A percentile compares a stretch with the other conserved stretches of the same genome.
phyloP scores from a whole-genome alignment of 2,797 vertebrate genomes.

The Phrynocephalus forsythii region DNA sequence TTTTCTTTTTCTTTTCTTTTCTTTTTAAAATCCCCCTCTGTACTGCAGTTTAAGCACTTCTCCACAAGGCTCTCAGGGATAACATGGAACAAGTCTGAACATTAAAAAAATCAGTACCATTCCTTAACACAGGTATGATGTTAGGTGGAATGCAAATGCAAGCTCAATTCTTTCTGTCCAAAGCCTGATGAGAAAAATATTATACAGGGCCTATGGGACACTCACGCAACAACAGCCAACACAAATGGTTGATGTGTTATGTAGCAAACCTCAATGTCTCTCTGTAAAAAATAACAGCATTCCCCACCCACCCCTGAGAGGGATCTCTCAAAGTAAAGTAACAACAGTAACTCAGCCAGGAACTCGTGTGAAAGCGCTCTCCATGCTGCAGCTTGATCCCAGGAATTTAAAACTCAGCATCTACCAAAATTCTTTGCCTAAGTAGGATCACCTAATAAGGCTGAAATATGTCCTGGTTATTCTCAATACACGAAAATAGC shows the following conservation, averaged over 20 bases:
- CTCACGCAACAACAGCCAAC: neutral
- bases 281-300: neutral
- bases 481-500: conserved; percentile 48
- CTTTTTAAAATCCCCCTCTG: no score
- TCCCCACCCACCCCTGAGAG: neutral
- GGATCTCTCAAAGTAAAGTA: conserved; percentile 12
- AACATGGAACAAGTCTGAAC: no score
- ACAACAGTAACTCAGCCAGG: neutral
- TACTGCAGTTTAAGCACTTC: no score
- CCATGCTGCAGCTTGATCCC: neutral
- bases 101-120: neutral
- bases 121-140: neutral
- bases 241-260: neutral
- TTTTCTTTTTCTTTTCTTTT: no score
- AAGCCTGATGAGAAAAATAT: neutral
- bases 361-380: neutral
- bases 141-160: neutral
- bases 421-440: neutral
- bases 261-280: neutral
- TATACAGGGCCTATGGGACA: no score
- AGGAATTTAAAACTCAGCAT: conserved; percentile 38
- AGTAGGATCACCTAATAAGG: conserved; percentile 55
- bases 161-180: neutral
- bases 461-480: conserved; percentile 41
- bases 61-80: no score